A percentile compares a stretch with the other conserved stretches of the same genome.
Conservation (phyloP, 2,113 vertebrate species). For the Lota lota region DNA sequence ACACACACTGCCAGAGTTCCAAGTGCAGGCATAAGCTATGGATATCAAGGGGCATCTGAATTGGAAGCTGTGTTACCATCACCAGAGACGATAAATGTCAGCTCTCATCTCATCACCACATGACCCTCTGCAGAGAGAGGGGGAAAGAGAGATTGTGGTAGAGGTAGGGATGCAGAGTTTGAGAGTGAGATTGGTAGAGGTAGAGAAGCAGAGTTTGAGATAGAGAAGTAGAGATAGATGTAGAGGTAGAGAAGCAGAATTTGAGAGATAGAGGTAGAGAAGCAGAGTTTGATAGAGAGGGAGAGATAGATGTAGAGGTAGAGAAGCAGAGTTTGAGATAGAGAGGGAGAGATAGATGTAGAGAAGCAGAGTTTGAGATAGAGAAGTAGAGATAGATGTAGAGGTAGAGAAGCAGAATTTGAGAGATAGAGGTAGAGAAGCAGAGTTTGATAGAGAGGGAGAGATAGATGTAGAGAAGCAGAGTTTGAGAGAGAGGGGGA, state of each 20-base stretch:
- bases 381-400: too few relatives aligned
- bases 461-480: background rate
- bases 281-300: background rate
- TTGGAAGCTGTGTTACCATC: conserved; percentile 56
- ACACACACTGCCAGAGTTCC: background rate
- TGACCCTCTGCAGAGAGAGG: conserved; percentile 50
- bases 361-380: too few relatives aligned
- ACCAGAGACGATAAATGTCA: conserved; percentile 62
- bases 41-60: conserved; percentile 35
- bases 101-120: conserved; percentile 62
- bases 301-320: conserved; percentile 2
- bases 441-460: background rate
- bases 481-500: too few relatives aligned
- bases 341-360: too few relatives aligned
- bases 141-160: conserved; percentile 31
- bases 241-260: background rate
- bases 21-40: conserved; percentile 29
- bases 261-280: conserved; percentile 32
- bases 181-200: too few relatives aligned
- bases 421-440: conserved; percentile 40
- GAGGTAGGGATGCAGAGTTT: conserved; percentile 2
- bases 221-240: too few relatives aligned
- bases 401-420: too few relatives aligned
- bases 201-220: too few relatives aligned
- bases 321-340: too few relatives aligned